phyloP scores from a whole-genome alignment of 92 coral and sea anemone genomes.

The Hydrozoanthus gracilis region DNA sequence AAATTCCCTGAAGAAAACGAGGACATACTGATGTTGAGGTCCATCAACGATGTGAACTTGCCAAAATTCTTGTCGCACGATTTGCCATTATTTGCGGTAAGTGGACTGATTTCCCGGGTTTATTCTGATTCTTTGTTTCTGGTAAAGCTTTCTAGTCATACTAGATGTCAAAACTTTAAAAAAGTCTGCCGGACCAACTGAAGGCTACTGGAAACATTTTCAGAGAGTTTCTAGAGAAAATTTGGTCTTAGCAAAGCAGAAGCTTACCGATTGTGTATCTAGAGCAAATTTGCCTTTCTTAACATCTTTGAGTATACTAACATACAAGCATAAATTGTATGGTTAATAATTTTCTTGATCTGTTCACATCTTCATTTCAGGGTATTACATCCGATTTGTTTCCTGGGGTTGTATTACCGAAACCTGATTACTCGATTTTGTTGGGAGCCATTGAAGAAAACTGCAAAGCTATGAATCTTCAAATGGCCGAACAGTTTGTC shows the following conservation, averaged over 20 bases:
- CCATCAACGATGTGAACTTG: slow-evolving; percentile 96
- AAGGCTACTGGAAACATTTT: no score
- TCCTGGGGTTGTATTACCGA: slow-evolving; percentile 94
- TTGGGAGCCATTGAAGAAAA: slow-evolving; percentile 91
- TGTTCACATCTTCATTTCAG: slow-evolving; percentile 46
- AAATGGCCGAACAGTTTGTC: slow-evolving; percentile 89
- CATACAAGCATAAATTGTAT: no score
- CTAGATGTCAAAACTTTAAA: no score
- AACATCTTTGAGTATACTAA: no score
- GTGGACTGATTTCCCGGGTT: background rate
- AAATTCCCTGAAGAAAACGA: slow-evolving; percentile 97
- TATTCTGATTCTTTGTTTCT: background rate
- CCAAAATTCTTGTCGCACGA: slow-evolving; percentile 98
- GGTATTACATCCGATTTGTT: slow-evolving; percentile 98
- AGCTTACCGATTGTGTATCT: no score
- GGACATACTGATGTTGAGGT: slow-evolving; percentile 93
- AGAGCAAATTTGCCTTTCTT: no score
- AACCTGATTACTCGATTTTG: slow-evolving; percentile 93
- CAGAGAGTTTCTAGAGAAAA: no score
- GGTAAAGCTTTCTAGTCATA: background rate
- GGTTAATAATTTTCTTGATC: background rate
- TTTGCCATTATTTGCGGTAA: slow-evolving; percentile 92
- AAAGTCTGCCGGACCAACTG: no score
- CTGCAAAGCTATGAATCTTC: slow-evolving; percentile 95
- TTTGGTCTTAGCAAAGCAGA: no score